Evolutionary conservation across 64 coral and sea anemone genomes (phyloP), one percentile per base, ranked within the genome.

Genomic region (Platygyra sinensis): DNA sequence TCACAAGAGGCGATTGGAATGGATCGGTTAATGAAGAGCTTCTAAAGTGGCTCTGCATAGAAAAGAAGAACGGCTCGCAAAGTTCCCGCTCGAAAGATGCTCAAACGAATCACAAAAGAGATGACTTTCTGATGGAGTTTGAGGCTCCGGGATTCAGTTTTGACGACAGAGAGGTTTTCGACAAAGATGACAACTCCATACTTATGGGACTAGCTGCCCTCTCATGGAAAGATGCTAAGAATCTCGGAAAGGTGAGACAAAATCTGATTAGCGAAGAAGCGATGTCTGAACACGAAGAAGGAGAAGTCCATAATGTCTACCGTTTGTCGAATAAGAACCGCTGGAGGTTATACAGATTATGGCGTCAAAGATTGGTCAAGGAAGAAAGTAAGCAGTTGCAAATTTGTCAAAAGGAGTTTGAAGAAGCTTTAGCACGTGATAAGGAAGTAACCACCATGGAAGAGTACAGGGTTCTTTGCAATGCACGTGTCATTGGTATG

Each of bases 321-420:
- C 6, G 1, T 5, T 82, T 88, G 28, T 0, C 18, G 30, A 25
- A 13, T 30, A n/a, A 19, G 9, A 10, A 80, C 0, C 86, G 90
- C 4, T 96, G 94, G 94, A 86, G 63, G 28, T 59, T 96, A 49
- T 96, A 95, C 32, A 86, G 86, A 17, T 64, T 95, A 16, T 95
- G 94, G 94, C 78, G 86, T 38, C 32, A 74, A 16, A 85, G 76
- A 82, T 30, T 87, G 24, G 94, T 92, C 71, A 76, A 72, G n/a
- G 8, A 85, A 62, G 75, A 33, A 17, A 62, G 73, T 14, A 1
- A 89, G 38, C 55, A 30, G 32, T 51, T 95, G 27, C 78, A 83
- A 22, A 62, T 32, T 3, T 82, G 67, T 13, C 94, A 96, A 57
- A 72, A 30, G 7, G 19, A 80, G 27, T 90, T 74, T 30, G 89